A percentile compares a stretch with the other conserved stretches of the same genome.
These are phyloP conservation scores for Sinocyclocheilus anophthalmus DNA, from an alignment of 2,113 vertebrate species.

Conservation along the genomic window DNA sequence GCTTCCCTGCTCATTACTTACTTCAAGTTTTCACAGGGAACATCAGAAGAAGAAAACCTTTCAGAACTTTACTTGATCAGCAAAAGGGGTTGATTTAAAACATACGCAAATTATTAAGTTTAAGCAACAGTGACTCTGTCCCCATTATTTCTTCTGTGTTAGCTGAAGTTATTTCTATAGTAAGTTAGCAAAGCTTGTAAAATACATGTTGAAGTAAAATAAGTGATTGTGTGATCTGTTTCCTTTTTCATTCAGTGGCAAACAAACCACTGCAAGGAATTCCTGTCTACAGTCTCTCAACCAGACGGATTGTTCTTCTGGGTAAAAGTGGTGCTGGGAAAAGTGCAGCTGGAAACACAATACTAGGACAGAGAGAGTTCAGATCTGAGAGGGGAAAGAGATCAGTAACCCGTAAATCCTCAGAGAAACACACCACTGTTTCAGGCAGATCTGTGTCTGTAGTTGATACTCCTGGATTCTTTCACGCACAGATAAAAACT, in stretches of 20 bases:
- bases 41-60: no score
- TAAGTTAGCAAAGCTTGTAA: not conserved
- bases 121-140: no score
- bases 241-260: not conserved
- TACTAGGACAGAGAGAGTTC: not conserved
- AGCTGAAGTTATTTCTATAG: no score
- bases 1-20: no score
- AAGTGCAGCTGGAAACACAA: constrained; percentile 10
- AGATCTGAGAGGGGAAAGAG: not conserved
- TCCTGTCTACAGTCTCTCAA: not conserved
- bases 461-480: not conserved
- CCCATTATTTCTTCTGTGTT: no score
- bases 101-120: no score
- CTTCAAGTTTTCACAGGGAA: no score
- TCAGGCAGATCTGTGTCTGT: not conserved
- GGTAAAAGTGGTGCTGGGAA: not conserved
- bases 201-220: not conserved
- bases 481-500: not conserved
- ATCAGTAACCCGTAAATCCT: not conserved
- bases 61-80: no score
- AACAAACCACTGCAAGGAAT: not conserved
- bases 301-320: not conserved
- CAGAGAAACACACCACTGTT: not conserved
- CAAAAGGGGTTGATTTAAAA: no score
- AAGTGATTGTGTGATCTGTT: not conserved